Evolutionary conservation across 2,797 vertebrate genomes (phyloP), one percentile per base, ranked within the genome.

Genomic region (Eulemur mongoz): DNA sequence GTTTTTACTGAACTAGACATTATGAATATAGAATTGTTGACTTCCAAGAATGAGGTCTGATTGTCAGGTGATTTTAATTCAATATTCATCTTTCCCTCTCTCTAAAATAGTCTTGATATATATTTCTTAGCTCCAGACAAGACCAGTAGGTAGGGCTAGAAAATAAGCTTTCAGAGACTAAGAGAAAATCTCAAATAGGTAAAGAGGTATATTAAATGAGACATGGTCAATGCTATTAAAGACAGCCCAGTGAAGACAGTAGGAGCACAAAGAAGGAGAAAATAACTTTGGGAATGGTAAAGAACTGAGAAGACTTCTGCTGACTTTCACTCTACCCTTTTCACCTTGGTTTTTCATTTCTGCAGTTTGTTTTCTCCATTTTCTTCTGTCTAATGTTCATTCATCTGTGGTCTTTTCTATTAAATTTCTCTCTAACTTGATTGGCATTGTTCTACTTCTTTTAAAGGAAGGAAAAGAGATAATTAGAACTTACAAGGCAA

Each of bases 341-440:
- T 35, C 32, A 27, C 11, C 18, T 5, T 54, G 43, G 14, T 45
- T 95, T 72, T 76, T 89, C 6, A 61, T 54, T 7, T 67, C 25
- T 75, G 17, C 27, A 43, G 30, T 45, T 69, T 27, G 12, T n/a
- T 67, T 87, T 57, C 11, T 78, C 27, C 69, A 15, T 76, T 91
- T 94, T 96, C 57, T 93, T 43, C 27, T 76, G 9, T 65, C 32
- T 79, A 17, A 7, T 83, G 48, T 54, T 79, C 50, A 59, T 48
- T 79, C n/a, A n/a, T 78, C 18, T 76, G 27, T 57, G 7, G 15
- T 35, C 23, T 82, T 25, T 43, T 72, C 35, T 38, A 15, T 81
- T 54, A 43, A n/a, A 61, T 87, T 52, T 75, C 30, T 48, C 27
- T 97, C n/a, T 92, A 9, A 96, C n/a, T 83, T 81, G 14, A 79